These are phyloP conservation scores for Sussaba pulchella DNA, from an alignment of 2,888 invertebrate genomes.

Conservation along the genomic window DNA sequence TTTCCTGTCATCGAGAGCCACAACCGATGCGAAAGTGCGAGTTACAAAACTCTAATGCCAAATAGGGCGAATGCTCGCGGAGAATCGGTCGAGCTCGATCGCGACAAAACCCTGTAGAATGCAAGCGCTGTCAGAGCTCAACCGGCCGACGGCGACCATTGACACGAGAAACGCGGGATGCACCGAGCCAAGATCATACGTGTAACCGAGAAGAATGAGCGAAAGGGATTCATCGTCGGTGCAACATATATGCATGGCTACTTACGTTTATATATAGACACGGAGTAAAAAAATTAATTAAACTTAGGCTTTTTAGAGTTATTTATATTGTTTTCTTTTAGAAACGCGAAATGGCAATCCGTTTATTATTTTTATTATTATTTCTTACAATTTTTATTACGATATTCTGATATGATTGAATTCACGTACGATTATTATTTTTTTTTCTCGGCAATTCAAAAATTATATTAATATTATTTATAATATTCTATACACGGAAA, in stretches of 20 bases:
- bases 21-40: constrained; percentile 77
- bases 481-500: no score
- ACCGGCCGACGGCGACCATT: constrained; percentile 46
- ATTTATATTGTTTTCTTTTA: no score
- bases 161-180: constrained; percentile 17
- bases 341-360: no score
- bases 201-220: constrained; percentile 41
- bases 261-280: no score
- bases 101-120: constrained; percentile 78
- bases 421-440: no score
- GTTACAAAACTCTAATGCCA: constrained; percentile 79
- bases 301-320: no score
- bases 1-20: constrained; percentile 9
- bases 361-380: no score
- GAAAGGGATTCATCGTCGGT: constrained; percentile 61
- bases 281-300: no score
- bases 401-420: no score
- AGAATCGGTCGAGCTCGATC: constrained; percentile 44
- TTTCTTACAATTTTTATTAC: no score
- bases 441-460: no score
- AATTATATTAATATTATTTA: no score
- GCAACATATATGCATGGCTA: constrained; percentile 54
- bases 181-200: constrained; percentile 8
- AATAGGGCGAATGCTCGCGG: constrained; percentile 73
- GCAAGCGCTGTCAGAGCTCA: constrained; percentile 57